These are phyloP conservation scores for Meiosimyza decipiens DNA, from an alignment of 2,888 invertebrate genomes.

Conservation along the genomic window DNA sequence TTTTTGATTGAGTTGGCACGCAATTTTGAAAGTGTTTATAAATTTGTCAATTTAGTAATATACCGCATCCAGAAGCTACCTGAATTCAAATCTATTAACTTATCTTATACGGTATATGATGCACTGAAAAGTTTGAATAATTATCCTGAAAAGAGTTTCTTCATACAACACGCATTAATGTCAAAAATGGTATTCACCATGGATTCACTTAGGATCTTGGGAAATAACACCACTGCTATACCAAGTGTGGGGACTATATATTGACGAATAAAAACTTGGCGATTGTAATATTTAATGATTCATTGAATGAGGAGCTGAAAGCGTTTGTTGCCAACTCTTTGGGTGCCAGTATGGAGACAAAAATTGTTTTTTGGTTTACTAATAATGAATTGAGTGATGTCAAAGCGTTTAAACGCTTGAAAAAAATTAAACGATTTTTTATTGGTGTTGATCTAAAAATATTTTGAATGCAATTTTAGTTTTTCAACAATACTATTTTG, in stretches of 20 bases:
- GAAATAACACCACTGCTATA: constrained; percentile 29
- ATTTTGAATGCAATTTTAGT: constrained; percentile 44
- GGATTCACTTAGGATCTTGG: constrained; percentile 38
- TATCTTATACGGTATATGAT: background rate
- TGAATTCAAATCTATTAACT: background rate
- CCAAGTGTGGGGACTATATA: constrained; percentile 37
- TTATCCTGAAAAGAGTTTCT: background rate
- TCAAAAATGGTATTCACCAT: constrained; percentile 36
- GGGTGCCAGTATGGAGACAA: constrained; percentile 44
- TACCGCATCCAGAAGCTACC: constrained; percentile 26
- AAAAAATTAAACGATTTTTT: constrained; percentile 43
- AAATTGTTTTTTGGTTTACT: constrained; percentile 43
- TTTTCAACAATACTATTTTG: constrained; percentile 25
- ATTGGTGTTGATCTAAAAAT: constrained; percentile 48
- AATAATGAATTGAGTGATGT: constrained; percentile 13
- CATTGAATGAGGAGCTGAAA: constrained; percentile 40
- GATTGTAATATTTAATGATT: constrained; percentile 42
- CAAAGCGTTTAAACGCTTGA: background rate
- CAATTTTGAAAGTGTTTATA: constrained; percentile 26
- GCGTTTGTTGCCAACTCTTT: constrained; percentile 40
- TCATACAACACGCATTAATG: background rate
- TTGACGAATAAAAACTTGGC: constrained; percentile 45
- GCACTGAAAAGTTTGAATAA: too few species aligned
- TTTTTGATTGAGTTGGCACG: background rate
- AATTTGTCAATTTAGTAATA: constrained; percentile 40